Conservation (phyloP, 2,113 vertebrate species). For the Calyptomena viridis region DNA sequence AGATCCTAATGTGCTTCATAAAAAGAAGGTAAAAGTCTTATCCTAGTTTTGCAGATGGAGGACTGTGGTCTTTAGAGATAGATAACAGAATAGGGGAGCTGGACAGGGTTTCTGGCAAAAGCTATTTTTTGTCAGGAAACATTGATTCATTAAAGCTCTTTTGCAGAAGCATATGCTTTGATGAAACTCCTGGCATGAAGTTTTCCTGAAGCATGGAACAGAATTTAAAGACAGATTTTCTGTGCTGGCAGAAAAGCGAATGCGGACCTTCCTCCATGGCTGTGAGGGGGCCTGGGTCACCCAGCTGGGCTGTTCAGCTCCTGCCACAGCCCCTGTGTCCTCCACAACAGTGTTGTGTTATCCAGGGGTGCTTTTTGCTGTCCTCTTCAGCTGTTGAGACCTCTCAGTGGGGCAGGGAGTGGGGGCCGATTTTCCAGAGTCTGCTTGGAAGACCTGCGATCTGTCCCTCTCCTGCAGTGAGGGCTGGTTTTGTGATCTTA, state of each 20-base stretch:
- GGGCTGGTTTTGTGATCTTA: not conserved
- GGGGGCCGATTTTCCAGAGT: not conserved
- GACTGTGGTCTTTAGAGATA: not conserved
- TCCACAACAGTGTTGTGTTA: fast-evolving
- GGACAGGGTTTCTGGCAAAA: conserved; percentile 19
- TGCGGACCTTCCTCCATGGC: fast-evolving
- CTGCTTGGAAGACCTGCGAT: not conserved
- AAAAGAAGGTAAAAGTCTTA: not conserved
- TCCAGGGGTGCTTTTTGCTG: not conserved
- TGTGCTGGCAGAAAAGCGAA: not conserved
- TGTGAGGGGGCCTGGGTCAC: not conserved
- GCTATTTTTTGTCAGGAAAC: conserved; percentile 16
- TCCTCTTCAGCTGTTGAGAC: not conserved
- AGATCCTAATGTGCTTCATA: not conserved
- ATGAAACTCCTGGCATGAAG: conserved; percentile 5
- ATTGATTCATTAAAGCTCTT: conserved; percentile 23
- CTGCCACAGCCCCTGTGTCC: not conserved
- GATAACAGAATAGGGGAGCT: not conserved
- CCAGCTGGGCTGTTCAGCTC: not conserved
- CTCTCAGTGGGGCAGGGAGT: fast-evolving
- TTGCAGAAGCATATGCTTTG: conserved; percentile 12
- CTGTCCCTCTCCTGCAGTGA: not conserved
- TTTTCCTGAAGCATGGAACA: not conserved
- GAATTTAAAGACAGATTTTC: not conserved
- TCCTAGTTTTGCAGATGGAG: conserved; percentile 3